Conservation (phyloP, 2,888 invertebrate species). For the Herminia tarsipennalis region DNA sequence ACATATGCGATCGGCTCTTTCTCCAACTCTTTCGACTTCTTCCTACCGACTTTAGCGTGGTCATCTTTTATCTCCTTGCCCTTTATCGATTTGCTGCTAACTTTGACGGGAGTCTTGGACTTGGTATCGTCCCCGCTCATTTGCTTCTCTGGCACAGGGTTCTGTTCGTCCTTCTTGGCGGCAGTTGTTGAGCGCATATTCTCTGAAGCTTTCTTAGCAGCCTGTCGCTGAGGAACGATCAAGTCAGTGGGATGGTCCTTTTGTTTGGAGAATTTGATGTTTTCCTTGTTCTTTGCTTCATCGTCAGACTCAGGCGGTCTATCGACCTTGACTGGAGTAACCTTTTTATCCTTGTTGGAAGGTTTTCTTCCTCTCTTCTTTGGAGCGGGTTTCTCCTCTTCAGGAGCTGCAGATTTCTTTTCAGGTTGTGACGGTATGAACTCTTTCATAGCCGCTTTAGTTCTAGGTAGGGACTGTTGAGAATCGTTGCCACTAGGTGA, state of each 20-base stretch:
- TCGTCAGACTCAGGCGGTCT: conserved; percentile 70
- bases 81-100: conserved; percentile 63
- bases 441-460: conserved; percentile 94
- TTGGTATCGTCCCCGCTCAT: conserved; percentile 66
- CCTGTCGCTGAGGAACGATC: conserved; percentile 95
- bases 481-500: conserved; percentile 89
- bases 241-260: conserved; percentile 90
- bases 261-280: conserved; percentile 73
- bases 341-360: conserved; percentile 76
- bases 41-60: conserved; percentile 75
- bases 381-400: conserved; percentile 68
- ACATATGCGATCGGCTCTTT: conserved; percentile 92
- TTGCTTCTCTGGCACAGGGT: conserved; percentile 61
- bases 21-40: conserved; percentile 85
- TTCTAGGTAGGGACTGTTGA: conserved; percentile 89
- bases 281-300: conserved; percentile 81
- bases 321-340: conserved; percentile 49
- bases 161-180: conserved; percentile 71
- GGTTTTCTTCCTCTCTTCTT: conserved; percentile 79
- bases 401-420: conserved; percentile 55
- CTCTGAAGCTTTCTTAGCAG: conserved; percentile 96
- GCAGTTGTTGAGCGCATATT: conserved; percentile 90
- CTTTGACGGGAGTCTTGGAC: conserved; percentile 61
- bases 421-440: conserved; percentile 86
- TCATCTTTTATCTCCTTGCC: conserved; percentile 75